Percentiles rank a stretch among this genome's conserved stretches.
phyloP scores from a whole-genome alignment of 1,140 invertebrate species.

The Panagrolaimus sp. region DNA sequence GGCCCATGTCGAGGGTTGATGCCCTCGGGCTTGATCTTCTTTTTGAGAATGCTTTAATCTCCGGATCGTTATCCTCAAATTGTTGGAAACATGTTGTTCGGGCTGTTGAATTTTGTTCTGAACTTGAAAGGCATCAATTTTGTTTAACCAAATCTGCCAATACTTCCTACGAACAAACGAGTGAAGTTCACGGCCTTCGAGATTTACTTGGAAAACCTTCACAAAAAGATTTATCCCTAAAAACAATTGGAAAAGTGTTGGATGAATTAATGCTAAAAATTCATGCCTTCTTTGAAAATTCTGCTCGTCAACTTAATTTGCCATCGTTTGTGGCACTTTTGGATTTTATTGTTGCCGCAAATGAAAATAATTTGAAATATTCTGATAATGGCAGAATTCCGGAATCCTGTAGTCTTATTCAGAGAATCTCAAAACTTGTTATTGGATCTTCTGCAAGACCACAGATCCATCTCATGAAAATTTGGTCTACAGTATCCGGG shows the following conservation, averaged over 20 bases:
- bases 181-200: background rate
- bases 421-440: background rate
- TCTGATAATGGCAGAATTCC: background rate
- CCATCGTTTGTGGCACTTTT: background rate
- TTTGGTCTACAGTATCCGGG: background rate
- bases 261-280: constrained; percentile 10
- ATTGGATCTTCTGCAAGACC: background rate
- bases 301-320: background rate
- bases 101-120: background rate
- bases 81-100: background rate
- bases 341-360: background rate
- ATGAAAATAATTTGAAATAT: constrained; percentile 9
- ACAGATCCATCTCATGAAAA: background rate
- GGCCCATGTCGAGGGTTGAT: background rate
- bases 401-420: background rate
- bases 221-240: background rate
- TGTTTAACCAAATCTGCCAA: background rate
- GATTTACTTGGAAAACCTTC: background rate
- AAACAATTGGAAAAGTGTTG: background rate
- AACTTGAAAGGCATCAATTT: constrained; percentile 2
- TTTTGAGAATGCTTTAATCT: background rate
- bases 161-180: background rate
- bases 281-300: background rate
- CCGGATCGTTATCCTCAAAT: background rate
- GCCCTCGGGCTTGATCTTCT: background rate